Base-by-base conservation (phyloP, 2,797 vertebrate species). In the Pterois miles region DNA sequence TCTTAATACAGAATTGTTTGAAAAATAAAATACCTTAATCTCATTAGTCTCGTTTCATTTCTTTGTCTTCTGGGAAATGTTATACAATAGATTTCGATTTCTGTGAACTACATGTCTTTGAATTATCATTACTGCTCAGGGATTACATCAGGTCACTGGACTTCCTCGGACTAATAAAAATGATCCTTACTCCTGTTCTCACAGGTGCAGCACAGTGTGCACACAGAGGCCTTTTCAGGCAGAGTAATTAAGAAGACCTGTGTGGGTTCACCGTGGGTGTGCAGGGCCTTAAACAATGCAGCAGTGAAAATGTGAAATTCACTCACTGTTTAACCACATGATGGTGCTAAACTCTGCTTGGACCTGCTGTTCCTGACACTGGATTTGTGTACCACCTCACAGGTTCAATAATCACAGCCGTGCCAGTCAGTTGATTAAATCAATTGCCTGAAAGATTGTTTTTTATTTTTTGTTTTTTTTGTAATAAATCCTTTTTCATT, bases 1-100 rank as follows among this genome's bases (percentile, higher is more conserved):
- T 96, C 93, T 94, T 95, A 94, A 94, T 93, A 92, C 93, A 91
- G 88, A 92, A 94, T 91, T 92, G 94, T 95, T 95, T 95, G 92
- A 94, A 94, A 93, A 94, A 94, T 94, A 93, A 94, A 95, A 91
- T 74, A 89, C 82, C 78, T 94, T 93, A 92, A 96, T 95, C 94
- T 93, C 92, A 93, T 50, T 29, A 8, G 52, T 71, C 38, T 76
- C 36, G 40, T 66, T 38, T 79, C 33, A 58, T 81, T 84, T 63
- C 5, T 86, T 65, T 76, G 36, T 53, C 7, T 50, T 48, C 2
- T 53, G 31, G 46, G 16, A 69, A 31, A 16, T 36, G 3, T 62
- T 4, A 8, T 18, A 33, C 13, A 6, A 4, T 29, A 13, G n/a
- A 23, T 67, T 53, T 38, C 1, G 6, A 20, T 57, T 50, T 50